A percentile compares a stretch with the other conserved stretches of the same genome.
These are phyloP conservation scores for Drosophila obscura DNA, from an alignment of 1,140 invertebrate species.

Conservation along the genomic window DNA sequence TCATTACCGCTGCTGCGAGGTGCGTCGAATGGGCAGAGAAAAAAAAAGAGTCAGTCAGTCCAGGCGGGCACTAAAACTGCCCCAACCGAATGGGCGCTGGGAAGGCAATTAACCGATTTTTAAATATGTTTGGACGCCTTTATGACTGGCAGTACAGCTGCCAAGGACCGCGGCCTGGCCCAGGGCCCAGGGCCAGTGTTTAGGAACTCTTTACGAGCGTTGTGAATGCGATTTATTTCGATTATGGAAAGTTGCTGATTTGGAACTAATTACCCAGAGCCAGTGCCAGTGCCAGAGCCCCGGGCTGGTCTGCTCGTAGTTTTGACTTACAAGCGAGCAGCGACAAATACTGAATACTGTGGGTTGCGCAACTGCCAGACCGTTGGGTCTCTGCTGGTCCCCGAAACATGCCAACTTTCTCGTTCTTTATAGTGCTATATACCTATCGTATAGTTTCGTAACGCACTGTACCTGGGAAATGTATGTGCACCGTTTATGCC, in stretches of 20 bases:
- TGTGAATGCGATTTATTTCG: conserved; percentile 68
- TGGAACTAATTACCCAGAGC: conserved; percentile 69
- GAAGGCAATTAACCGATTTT: conserved; percentile 73
- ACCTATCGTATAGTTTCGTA: too few relatives aligned
- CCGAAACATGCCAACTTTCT: too few relatives aligned
- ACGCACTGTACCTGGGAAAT: too few relatives aligned
- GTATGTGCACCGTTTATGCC: conserved; percentile 21
- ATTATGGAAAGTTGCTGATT: conserved; percentile 80
- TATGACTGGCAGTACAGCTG: conserved; percentile 56
- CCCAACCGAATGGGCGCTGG: conserved; percentile 28
- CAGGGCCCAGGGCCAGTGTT: conserved; percentile 31
- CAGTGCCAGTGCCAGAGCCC: neutral
- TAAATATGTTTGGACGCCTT: conserved; percentile 71
- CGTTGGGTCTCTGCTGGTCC: too few relatives aligned
- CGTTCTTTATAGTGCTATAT: too few relatives aligned
- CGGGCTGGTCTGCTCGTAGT: conserved; percentile 3
- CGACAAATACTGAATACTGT: too few relatives aligned
- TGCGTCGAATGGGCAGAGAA: conserved; percentile 54
- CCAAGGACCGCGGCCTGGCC: conserved; percentile 17
- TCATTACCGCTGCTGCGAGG: conserved; percentile 23
- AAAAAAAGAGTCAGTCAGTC: conserved; percentile 14
- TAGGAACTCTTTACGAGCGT: conserved; percentile 25
- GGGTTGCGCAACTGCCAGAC: too few relatives aligned
- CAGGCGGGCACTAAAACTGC: conserved; percentile 49
- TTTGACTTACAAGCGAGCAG: neutral